phyloP scores from a whole-genome alignment of 2,888 invertebrate species.

The Drosophila algonquin region DNA sequence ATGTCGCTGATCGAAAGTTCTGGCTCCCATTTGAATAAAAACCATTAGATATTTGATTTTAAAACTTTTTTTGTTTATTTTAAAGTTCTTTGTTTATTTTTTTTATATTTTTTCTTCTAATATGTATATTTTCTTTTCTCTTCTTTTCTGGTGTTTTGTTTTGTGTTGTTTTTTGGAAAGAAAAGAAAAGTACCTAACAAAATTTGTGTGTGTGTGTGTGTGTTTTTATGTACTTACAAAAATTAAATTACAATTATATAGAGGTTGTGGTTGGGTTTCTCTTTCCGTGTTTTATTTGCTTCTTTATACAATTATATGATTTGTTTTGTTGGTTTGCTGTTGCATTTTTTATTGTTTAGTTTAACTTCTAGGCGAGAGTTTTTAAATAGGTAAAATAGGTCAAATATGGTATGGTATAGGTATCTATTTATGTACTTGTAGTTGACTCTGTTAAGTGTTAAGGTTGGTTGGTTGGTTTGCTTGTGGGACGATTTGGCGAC shows the following conservation, averaged over 20 bases:
- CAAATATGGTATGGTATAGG: neutral
- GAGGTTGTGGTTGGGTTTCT: constrained; percentile 33
- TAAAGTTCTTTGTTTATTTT: constrained; percentile 48
- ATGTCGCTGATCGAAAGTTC: too few species aligned
- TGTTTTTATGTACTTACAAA: constrained; percentile 54
- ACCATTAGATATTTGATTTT: constrained; percentile 8
- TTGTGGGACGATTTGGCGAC: constrained; percentile 62
- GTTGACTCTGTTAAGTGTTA: constrained; percentile 46
- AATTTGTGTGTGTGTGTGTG: constrained; percentile 39
- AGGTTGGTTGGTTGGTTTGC: constrained; percentile 10
- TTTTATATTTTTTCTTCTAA: constrained; percentile 52
- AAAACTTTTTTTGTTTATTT: constrained; percentile 39
- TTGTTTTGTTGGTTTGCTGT: constrained; percentile 36
- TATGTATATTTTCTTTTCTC: constrained; percentile 61
- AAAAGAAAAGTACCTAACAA: constrained; percentile 52
- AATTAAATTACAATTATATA: constrained; percentile 67
- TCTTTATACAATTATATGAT: constrained; percentile 61
- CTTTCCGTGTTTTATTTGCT: constrained; percentile 42
- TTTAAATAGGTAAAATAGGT: constrained; percentile 55
- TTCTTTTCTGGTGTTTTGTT: constrained; percentile 50
- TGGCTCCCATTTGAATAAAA: neutral
- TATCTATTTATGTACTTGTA: constrained; percentile 53
- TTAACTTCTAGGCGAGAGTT: constrained; percentile 59
- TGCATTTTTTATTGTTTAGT: constrained; percentile 47
- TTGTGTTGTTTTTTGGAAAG: constrained; percentile 62